Evolutionary conservation across 2,888 invertebrate genomes (phyloP).

Genomic region (Flexamia atlantica): DNA sequence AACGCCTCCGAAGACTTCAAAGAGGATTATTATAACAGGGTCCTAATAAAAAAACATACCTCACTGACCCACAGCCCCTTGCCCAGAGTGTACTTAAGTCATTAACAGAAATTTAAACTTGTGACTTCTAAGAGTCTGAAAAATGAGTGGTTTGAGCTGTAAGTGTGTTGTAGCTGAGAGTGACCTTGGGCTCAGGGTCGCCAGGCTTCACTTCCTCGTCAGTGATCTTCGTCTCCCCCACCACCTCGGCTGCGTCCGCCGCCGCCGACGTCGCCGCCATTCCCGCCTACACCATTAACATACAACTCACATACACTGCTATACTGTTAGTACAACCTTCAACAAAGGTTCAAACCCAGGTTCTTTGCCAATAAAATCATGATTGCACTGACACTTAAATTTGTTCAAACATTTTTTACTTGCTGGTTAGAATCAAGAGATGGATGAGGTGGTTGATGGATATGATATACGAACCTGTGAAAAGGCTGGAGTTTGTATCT

Average conservation of each 20-base stretch:
- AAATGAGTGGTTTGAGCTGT: background rate
- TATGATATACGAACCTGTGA: too few species aligned
- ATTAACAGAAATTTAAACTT: background rate
- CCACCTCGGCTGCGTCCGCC: background rate
- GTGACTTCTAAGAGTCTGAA: background rate
- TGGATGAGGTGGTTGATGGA: too few species aligned
- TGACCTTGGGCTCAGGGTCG: slow-evolving; percentile 32
- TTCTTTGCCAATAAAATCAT: background rate
- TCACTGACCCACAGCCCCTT: too few species aligned
- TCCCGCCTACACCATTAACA: slow-evolving; percentile 19
- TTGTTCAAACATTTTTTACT: too few species aligned
- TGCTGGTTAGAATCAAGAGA: too few species aligned
- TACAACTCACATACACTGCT: slow-evolving; percentile 1
- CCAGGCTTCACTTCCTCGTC: slow-evolving; percentile 23
- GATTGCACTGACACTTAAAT: background rate
- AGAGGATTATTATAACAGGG: too few species aligned
- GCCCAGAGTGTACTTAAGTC: background rate
- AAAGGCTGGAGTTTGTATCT: too few species aligned
- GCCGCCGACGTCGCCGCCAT: background rate
- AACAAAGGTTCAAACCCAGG: slow-evolving; percentile 3
- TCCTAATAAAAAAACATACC: too few species aligned
- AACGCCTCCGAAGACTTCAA: too few species aligned
- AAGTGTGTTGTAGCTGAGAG: background rate
- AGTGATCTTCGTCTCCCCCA: background rate
- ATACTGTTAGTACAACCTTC: background rate